Base-by-base conservation (phyloP, 2,113 vertebrate genomes). In the Psittacula cyanocephala region DNA sequence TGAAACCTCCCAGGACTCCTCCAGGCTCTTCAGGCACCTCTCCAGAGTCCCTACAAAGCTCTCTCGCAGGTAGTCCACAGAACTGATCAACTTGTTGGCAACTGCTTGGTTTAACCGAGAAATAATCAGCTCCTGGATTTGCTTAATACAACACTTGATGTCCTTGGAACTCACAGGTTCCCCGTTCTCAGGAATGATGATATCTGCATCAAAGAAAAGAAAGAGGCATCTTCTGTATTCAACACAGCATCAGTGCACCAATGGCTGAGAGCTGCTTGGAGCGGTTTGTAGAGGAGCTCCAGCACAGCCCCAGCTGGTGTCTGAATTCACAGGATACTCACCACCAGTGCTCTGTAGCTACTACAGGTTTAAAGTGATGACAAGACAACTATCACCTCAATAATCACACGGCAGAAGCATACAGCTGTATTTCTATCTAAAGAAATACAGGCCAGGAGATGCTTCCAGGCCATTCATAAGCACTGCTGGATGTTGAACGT, bases 41-140 rank as follows among this genome's bases (percentile, higher is more conserved):
- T 99, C 99, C 91, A 99, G 98, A 1, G 99, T 99, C 24, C 99
- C 99, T 2, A 99, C 99, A 8, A 99, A 99, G 97, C 99, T 99
- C 97, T 99, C 99, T 4, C 99, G 97, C 64, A 99, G 97, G 47
- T 99, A 99, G 95, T 99, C 99, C 97, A 99, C 99, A 0, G 99
- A 99, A 93, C 98, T 99, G 97, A 99, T 99, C 8, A 99, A 96
- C 76, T 99, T 99, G 86, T 99, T 99, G 5, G 99, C 99, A 89
- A 99, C 99, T 0, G 99, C 99, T 96, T 99, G 99, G 95, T 99
- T 99, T 28, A 99, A 97, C 14, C 98, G 97, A 41, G 98, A 98
- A 79, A 99, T 99, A 28, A 99, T 99, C 95, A 99, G 98, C 52
- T 99, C 99, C 97, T 99, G 99, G 93, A 99, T 99, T 97, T 99